phyloP scores from a whole-genome alignment of 2,797 vertebrate genomes.

The Gymnodraco acuticeps region DNA sequence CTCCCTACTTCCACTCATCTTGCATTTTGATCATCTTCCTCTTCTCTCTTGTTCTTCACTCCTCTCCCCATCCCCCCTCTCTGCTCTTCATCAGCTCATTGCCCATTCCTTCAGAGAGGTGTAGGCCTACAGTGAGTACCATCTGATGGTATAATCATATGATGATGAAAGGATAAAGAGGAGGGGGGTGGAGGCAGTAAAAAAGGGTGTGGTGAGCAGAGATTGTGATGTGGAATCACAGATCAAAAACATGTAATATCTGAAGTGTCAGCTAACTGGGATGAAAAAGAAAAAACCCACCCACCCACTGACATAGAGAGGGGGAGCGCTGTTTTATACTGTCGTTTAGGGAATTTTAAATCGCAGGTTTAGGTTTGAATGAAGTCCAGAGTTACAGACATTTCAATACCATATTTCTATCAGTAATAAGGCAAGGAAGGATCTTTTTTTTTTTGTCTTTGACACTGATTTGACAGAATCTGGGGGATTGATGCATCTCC shows the following conservation, averaged over 20 bases:
- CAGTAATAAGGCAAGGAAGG: background rate
- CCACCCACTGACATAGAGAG: conserved; percentile 20
- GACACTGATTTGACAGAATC: background rate
- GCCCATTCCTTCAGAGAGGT: conserved; percentile 73
- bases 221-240: conserved; percentile 73
- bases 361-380: conserved; percentile 32
- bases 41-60: background rate
- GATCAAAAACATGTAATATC: conserved; percentile 76
- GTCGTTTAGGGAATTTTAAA: conserved; percentile 14
- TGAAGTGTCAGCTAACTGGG: conserved; percentile 70
- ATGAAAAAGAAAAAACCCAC: background rate
- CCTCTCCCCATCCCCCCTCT: conserved; percentile 16
- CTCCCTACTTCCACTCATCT: conserved; percentile 26
- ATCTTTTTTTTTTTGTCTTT: conserved; percentile 5
- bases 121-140: conserved; percentile 38
- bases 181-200: conserved; percentile 32
- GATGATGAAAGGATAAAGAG: conserved; percentile 74
- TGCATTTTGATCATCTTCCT: conserved; percentile 22
- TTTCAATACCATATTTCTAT: conserved; percentile 4
- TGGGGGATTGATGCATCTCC: background rate
- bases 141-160: conserved; percentile 49
- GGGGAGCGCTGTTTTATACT: conserved; percentile 15
- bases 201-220: conserved; percentile 63
- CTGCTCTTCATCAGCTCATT: conserved; percentile 67
- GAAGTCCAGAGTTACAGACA: conserved; percentile 6